Evolutionary conservation across 1,140 invertebrate genomes (phyloP).

Genomic region (Saccostrea cuccullata): DNA sequence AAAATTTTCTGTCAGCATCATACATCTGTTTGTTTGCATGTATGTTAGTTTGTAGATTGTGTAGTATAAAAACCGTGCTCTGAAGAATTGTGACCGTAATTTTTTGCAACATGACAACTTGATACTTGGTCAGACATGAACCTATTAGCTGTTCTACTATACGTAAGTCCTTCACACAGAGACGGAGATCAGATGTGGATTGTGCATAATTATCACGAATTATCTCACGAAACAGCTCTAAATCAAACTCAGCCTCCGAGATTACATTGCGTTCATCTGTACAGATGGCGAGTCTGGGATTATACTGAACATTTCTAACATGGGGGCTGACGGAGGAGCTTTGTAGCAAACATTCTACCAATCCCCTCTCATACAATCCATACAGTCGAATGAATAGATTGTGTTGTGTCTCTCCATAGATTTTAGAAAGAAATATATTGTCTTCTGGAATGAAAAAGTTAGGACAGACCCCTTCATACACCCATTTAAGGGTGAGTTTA

Average conservation of each 20-base stretch:
- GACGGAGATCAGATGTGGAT: background rate
- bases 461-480: constrained; percentile 4
- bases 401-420: background rate
- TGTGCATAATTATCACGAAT: background rate
- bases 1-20: background rate
- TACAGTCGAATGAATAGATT: background rate
- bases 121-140: background rate
- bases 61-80: background rate
- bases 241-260: background rate
- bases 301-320: background rate
- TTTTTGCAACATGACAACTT: background rate
- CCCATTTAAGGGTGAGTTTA: background rate
- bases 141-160: background rate
- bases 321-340: background rate
- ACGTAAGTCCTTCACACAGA: background rate
- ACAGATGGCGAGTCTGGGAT: background rate
- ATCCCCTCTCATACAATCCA: background rate
- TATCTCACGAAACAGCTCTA: background rate
- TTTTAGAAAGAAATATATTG: background rate
- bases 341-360: background rate
- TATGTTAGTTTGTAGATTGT: background rate
- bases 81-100: background rate
- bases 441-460: constrained; percentile 3
- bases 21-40: background rate
- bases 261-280: background rate